Evolutionary conservation across 2,113 vertebrate genomes (phyloP), one percentile per base, ranked within the genome.

Genomic region (Channa argus): DNA sequence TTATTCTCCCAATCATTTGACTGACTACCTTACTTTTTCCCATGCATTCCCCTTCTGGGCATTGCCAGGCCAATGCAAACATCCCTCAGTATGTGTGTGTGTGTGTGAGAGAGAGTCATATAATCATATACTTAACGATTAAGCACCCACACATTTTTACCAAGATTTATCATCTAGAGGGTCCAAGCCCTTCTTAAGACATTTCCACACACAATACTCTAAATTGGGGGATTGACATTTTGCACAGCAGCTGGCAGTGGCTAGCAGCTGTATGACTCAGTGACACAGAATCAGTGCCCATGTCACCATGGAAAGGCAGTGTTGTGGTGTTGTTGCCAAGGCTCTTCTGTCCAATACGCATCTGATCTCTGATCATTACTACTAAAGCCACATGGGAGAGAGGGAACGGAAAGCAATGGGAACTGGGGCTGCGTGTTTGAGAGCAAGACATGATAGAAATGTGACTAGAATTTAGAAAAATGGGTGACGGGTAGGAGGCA

Each of bases 251-350:
- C 78, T 76, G 79, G 89, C 73, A 71, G 78, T 58, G 38, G 80
- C 87, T 76, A 78, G 82, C 81, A 87, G 85, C 86, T 73, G 71
- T 75, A 77, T 93, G 92, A 92, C 87, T 93, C 91, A 92, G 86
- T 85, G 84, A 52, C 89, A 86, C 79, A 85, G 74, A 86, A 74
- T 76, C 81, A 84, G 82, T 62, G 81, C 63, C 77, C 77, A 54
- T 89, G 88, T 88, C 85, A 70, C 87, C 74, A 66, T 70, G 62
- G 77, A 69, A 84, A 81, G 79, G 77, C 85, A 55, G 69, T 5
- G 4, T 64, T 86, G 49, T 81, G 77, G 87, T 59, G 65, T 76
- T 87, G 89, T 88, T 90, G 87, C 79, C 84, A 88, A 63, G 86
- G 82, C 80, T 56, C 63, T 46, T 65, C 61, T 49, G 58, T 78